Base-by-base conservation (phyloP, 2,113 vertebrate genomes). In the Rhabdomys dilectus region DNA sequence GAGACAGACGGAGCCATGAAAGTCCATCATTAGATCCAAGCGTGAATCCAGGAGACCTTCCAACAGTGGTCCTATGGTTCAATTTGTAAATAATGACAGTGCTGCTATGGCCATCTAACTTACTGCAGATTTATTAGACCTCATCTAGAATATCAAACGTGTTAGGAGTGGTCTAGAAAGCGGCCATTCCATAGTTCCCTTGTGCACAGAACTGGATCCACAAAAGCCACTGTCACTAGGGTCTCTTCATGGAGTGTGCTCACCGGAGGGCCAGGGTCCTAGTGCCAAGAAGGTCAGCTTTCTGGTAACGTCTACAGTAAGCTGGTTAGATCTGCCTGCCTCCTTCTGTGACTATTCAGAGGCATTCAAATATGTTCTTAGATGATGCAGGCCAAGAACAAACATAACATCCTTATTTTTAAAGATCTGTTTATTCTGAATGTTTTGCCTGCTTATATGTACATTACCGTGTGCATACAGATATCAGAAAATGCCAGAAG, bases 361-460 rank as follows among this genome's bases (percentile, higher is more conserved):
- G 76, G 31, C 13, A 73, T 0, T 12, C 17, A 81, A 72, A 76
- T 58, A 36, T 34, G 48, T 80, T 92, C 31, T 91, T 93, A 21
- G 70, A 92, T 70, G 81, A 78, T 64, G 26, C 1, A 68, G 66
- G 31, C 42, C 39, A 95, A 96, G 92, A 98, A 96, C 87, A 9
- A 58, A 96, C 56, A 76, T 95, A 91, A 97, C 80, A 22, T 0
- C 51, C 11, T 73, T 64, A 60, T 58, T 66, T 66, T 85, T 92
- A 48, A 39, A 60, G 53, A 26, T 60, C 12, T 51, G 19, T 24
- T 84, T 29, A 62, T 84, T 62, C 42, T 60, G 36, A 56, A 19
- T 80, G 21, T 39, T 82, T 82, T 60, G 53, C 36, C 53, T 39
- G 53, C 21, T 58, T 60, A 36, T 82, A 26, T 39, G 22, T 60